Base-by-base conservation (phyloP, 1,140 invertebrate genomes). In the Brachionus calyciflorus region DNA sequence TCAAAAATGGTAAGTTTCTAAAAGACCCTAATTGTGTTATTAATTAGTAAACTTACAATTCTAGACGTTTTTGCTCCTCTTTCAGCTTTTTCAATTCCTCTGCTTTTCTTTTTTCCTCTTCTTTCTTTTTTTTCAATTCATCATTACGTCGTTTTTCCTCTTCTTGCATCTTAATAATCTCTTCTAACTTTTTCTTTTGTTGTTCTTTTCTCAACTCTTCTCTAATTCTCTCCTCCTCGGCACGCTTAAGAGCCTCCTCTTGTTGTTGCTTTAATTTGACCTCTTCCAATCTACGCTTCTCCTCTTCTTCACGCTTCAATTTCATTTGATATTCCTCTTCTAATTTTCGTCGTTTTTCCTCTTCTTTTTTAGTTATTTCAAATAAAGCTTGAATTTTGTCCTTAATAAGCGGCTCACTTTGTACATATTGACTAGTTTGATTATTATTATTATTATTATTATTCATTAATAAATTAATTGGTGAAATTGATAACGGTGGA, bases 371-470 rank as follows among this genome's bases (percentile, higher is more conserved):
- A 1, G 69, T 51, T 55, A 40, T 37, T 55, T 73, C 69, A 37
- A 73, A 73, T 21, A 73, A 41, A 17, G 30, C 44, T 24, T 73
- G 69, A 40, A 73, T 73, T 55, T 73, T 73, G 69, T 73, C 69
- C 28, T 73, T 73, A 19, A 73, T 41, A 51, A 37, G 3, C 1
- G 55, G 55, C n/a, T 60, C 6, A 17, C 28, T 1, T 30, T 60
- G 28, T 17, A 12, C 5, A 17, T 60, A 37, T n/a, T n/a, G n/a
- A n/a, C n/a, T n/a, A n/a, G n/a, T n/a, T n/a, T n/a, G n/a, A n/a
- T n/a, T n/a, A n/a, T n/a, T n/a, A n/a, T n/a, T n/a, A n/a, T n/a
- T n/a, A n/a, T n/a, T n/a, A n/a, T n/a, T n/a, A n/a, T n/a, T n/a
- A n/a, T n/a, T n/a, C 33, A 65, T 24, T 41, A 65, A 65, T 10